phyloP scores from a whole-genome alignment of 2,113 vertebrate genomes.

The Megatriorchis doriae region DNA sequence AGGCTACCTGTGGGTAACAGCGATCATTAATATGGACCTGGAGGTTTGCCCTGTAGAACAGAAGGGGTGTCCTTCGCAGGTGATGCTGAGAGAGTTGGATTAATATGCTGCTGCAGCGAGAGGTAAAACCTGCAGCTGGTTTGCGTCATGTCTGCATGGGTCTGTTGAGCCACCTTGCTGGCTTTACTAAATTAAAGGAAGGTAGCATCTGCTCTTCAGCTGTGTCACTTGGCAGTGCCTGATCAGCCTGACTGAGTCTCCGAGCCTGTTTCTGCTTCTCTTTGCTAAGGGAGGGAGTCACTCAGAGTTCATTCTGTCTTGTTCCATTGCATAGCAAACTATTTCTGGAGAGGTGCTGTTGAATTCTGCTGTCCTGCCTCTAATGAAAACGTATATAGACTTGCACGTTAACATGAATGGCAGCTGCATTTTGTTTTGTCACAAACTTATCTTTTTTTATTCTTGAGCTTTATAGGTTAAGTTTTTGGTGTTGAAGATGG shows the following conservation, averaged over 20 bases:
- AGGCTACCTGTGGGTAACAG: not conserved
- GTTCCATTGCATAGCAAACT: not conserved
- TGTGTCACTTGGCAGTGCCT: not conserved
- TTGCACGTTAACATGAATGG: not conserved
- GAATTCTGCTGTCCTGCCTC: not conserved
- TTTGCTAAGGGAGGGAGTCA: not conserved
- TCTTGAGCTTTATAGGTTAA: not conserved
- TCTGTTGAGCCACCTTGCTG: not conserved
- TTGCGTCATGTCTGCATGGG: not conserved
- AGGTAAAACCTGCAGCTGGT: not conserved
- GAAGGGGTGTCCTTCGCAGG: not conserved
- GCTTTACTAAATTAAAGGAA: slow-evolving; percentile 11
- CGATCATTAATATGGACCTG: not conserved
- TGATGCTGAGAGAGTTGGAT: not conserved
- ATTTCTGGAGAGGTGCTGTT: not conserved
- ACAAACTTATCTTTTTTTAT: not conserved
- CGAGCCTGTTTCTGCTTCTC: not conserved
- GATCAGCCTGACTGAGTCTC: not conserved
- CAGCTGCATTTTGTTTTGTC: not conserved
- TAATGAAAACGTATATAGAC: not conserved
- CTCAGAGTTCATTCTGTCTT: not conserved
- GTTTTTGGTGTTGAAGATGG: not conserved
- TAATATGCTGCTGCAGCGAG: not conserved
- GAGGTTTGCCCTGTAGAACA: not conserved
- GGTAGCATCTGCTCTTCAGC: slow-evolving; percentile 30